phyloP scores from a whole-genome alignment of 2,113 vertebrate genomes.

The Sakesphorus luctuosus region DNA sequence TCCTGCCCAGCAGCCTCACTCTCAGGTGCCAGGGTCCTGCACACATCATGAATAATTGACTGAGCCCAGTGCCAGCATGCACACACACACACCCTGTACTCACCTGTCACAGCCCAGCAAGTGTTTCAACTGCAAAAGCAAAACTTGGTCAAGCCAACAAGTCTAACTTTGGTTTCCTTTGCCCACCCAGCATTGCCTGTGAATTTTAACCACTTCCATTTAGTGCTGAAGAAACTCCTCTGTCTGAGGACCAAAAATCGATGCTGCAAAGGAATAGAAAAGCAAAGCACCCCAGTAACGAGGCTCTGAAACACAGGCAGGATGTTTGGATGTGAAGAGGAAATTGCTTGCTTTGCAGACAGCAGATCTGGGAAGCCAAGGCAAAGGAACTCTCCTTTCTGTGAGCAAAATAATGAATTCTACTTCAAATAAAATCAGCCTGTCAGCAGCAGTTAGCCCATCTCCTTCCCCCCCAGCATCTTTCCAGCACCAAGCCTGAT shows the following conservation, averaged over 20 bases:
- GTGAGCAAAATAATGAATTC: neutral
- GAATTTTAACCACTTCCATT: neutral
- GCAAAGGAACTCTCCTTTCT: slow-evolving; percentile 1
- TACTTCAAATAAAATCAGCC: neutral
- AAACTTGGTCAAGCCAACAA: neutral
- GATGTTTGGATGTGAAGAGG: slow-evolving; percentile 33
- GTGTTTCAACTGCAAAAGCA: neutral
- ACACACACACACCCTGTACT: neutral
- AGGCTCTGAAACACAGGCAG: neutral
- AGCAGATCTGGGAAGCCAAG: neutral
- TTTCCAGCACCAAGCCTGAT: neutral
- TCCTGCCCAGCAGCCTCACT: neutral
- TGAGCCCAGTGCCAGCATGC: neutral
- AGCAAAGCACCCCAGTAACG: neutral
- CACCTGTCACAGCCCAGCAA: neutral
- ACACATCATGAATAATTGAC: slow-evolving; percentile 35
- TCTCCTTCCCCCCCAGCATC: neutral
- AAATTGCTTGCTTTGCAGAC: neutral
- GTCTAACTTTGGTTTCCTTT: neutral
- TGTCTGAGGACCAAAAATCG: neutral
- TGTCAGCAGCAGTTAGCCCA: neutral
- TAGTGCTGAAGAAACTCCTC: neutral
- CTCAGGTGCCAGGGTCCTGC: slow-evolving; percentile 34
- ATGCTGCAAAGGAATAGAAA: neutral
- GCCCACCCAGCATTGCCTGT: neutral